Conservation (phyloP, 2,113 vertebrate genomes). For the Rhynchopsitta pachyrhyncha region DNA sequence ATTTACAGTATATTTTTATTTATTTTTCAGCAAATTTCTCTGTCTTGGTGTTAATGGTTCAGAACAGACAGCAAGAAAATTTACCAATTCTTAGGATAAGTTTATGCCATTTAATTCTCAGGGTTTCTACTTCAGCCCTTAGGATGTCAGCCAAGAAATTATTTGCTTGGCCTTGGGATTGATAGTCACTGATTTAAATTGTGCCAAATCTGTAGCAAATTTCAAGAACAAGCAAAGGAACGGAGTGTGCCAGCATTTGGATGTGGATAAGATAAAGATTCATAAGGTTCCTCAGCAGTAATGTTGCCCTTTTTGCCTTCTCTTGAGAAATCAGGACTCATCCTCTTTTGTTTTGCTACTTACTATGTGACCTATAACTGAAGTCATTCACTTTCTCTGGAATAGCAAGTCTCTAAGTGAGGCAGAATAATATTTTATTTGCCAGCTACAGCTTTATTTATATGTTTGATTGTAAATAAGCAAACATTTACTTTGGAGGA, state of each 20-base stretch:
- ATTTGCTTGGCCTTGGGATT: fast-evolving
- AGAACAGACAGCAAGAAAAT: neutral
- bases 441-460: neutral
- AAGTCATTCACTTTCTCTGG: neutral
- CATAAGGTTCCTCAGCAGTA: neutral
- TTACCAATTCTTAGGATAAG: neutral
- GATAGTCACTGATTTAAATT: neutral
- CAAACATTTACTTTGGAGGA: neutral
- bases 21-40: neutral
- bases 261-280: neutral
- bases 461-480: neutral
- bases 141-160: neutral
- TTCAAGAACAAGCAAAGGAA: neutral
- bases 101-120: neutral
- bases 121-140: neutral
- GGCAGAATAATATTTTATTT: neutral
- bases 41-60: neutral
- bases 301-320: neutral
- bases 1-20: neutral
- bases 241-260: fast-evolving
- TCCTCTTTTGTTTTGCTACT: neutral
- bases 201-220: neutral
- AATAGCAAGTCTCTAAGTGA: neutral
- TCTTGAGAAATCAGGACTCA: neutral
- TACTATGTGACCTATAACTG: neutral